Conservation (phyloP, 2,888 invertebrate genomes). For the Drosophila anomelani region DNA sequence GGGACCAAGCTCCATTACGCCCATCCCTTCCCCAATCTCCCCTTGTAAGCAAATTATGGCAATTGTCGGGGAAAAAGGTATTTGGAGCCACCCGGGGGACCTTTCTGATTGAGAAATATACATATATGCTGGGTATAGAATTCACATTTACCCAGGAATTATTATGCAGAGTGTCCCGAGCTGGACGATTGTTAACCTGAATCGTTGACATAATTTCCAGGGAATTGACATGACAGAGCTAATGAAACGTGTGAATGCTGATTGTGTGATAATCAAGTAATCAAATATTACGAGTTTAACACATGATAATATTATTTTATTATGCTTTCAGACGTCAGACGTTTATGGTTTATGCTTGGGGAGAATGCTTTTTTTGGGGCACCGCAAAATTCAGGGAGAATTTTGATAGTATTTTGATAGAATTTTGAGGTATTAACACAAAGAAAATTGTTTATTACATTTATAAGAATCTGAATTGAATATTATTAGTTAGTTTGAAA, state of each 20-base stretch:
- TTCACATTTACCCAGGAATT: constrained; percentile 28
- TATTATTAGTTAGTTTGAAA: background rate
- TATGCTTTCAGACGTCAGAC: background rate
- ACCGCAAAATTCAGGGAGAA: too few relatives aligned
- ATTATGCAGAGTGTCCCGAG: constrained; percentile 37
- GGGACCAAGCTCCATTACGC: constrained; percentile 28
- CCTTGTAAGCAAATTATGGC: constrained; percentile 44
- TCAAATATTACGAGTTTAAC: constrained; percentile 26
- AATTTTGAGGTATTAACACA: background rate
- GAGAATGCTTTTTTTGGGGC: too few relatives aligned
- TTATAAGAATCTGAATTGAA: accelerated
- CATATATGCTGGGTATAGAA: constrained; percentile 16
- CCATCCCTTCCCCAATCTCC: background rate
- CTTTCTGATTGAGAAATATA: constrained; percentile 35
- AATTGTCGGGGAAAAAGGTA: constrained; percentile 54
- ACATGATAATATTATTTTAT: constrained; percentile 16
- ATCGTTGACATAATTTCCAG: constrained; percentile 14
- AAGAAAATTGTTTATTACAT: background rate
- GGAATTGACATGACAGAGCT: constrained; percentile 15
- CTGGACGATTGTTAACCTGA: constrained; percentile 9
- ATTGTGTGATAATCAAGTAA: constrained; percentile 19
- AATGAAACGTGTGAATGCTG: constrained; percentile 28
- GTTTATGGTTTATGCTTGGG: background rate
- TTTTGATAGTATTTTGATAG: background rate
- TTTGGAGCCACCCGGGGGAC: constrained; percentile 11